Evolutionary conservation across 2,797 vertebrate genomes (phyloP).

Genomic region (Apogon talboti): DNA sequence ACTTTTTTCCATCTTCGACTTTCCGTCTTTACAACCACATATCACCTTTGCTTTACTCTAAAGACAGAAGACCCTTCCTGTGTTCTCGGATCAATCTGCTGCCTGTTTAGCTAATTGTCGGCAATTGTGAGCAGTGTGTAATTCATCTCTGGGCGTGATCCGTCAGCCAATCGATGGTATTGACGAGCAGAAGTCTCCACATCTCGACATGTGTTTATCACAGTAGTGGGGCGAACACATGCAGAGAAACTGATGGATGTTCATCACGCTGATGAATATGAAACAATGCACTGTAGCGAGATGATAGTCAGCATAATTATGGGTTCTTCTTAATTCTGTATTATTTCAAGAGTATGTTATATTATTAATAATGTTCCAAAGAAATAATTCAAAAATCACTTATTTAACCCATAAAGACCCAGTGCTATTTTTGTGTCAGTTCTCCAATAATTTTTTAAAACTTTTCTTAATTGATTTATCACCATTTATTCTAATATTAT

Average conservation of each 20-base stretch:
- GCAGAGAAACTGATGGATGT: conserved; percentile 35
- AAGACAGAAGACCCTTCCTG: not conserved
- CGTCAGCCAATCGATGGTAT: conserved; percentile 71
- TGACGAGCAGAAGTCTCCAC: conserved; percentile 40
- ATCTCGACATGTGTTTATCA: conserved; percentile 64
- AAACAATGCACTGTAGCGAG: conserved; percentile 2
- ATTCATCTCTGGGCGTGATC: conserved; percentile 60
- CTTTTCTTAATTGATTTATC: too few species aligned
- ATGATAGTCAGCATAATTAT: not conserved
- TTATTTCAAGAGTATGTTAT: not conserved
- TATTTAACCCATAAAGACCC: too few species aligned
- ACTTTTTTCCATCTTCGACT: not conserved
- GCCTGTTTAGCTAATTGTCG: conserved; percentile 77
- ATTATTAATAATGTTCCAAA: not conserved
- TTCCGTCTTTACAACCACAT: not conserved
- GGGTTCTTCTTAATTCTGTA: not conserved
- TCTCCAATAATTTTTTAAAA: too few species aligned
- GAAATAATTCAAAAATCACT: too few species aligned
- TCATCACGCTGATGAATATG: conserved; percentile 34
- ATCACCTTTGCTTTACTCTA: conserved; percentile 20
- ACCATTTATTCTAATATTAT: too few species aligned
- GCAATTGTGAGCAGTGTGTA: conserved; percentile 60
- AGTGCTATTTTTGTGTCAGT: too few species aligned
- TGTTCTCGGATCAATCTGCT: conserved; percentile 55
- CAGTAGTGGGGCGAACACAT: conserved; percentile 17